Percentiles rank a stretch among this genome's conserved stretches.
Evolutionary conservation across 2,113 vertebrate genomes (phyloP).

Genomic region (Oreochromis spilurus): DNA sequence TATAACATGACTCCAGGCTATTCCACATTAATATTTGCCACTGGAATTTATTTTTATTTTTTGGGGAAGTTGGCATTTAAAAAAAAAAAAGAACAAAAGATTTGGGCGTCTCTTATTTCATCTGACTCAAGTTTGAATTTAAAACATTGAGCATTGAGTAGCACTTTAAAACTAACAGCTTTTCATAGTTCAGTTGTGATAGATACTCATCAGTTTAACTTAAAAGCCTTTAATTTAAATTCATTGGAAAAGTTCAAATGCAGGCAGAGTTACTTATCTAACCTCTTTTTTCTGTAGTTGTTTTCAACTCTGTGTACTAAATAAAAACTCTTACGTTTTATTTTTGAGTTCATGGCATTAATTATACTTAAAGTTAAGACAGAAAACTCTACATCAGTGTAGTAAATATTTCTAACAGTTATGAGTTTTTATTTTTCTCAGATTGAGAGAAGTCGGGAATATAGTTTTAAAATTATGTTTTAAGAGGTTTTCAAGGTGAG

Average conservation of each 20-base stretch:
- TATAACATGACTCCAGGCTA: not conserved
- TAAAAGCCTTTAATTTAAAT: not conserved
- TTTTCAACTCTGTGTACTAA: not conserved
- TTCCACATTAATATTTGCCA: not conserved
- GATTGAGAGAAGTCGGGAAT: not conserved
- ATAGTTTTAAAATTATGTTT: not conserved
- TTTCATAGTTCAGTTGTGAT: not conserved
- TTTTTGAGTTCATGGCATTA: not conserved
- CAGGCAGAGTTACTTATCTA: not conserved
- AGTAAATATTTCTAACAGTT: not conserved
- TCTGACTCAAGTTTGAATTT: not conserved
- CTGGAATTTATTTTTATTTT: not conserved
- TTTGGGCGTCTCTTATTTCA: not conserved
- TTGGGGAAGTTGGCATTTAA: not conserved
- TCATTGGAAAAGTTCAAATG: not conserved
- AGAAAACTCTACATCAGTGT: not conserved
- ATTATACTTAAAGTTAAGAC: not conserved
- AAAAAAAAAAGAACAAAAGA: not conserved
- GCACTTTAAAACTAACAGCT: not conserved
- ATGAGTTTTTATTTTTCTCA: not conserved
- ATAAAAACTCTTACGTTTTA: not conserved
- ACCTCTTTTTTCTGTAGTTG: not conserved
- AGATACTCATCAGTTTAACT: not conserved
- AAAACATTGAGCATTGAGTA: not conserved
- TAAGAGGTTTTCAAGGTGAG: conserved; percentile 6